Conservation (phyloP, 2,888 invertebrate genomes). For the Arenicola marina region DNA sequence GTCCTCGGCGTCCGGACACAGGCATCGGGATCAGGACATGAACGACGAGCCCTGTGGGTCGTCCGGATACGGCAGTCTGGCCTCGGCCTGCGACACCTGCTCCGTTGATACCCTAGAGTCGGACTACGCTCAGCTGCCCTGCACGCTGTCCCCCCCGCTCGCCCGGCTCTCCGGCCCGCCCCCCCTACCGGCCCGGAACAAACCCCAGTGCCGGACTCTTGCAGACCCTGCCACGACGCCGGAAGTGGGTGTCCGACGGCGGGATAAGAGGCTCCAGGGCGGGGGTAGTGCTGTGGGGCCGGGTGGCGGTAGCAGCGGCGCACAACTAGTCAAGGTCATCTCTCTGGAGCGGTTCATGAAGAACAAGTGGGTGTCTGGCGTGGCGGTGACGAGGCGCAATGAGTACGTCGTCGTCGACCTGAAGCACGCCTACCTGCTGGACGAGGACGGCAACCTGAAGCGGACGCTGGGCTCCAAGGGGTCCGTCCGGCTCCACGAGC, state of each 20-base stretch:
- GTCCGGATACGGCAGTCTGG: no score
- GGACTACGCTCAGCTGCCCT: no score
- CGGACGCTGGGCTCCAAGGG: slow-evolving; percentile 17
- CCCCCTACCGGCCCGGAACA: no score
- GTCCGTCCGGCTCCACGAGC: slow-evolving; percentile 13
- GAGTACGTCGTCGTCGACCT: slow-evolving; percentile 27
- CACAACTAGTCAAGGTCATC: slow-evolving; percentile 16
- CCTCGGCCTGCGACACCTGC: no score
- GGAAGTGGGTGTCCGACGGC: neutral
- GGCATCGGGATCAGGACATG: no score
- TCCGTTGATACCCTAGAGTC: no score
- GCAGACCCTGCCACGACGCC: neutral
- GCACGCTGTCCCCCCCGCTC: no score
- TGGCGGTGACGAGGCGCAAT: slow-evolving; percentile 20
- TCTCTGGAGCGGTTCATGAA: slow-evolving; percentile 19
- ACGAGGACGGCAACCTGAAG: slow-evolving; percentile 22
- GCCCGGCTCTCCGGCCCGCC: no score
- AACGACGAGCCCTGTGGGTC: no score
- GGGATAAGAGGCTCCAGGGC: neutral
- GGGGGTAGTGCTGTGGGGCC: no score
- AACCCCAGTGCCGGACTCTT: no score
- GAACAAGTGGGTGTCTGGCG: slow-evolving; percentile 30
- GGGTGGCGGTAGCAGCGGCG: neutral
- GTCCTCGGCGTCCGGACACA: no score
- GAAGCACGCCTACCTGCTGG: slow-evolving; percentile 20